Conservation (phyloP, 2,888 invertebrate genomes). For the Mesorhabditis belari region DNA sequence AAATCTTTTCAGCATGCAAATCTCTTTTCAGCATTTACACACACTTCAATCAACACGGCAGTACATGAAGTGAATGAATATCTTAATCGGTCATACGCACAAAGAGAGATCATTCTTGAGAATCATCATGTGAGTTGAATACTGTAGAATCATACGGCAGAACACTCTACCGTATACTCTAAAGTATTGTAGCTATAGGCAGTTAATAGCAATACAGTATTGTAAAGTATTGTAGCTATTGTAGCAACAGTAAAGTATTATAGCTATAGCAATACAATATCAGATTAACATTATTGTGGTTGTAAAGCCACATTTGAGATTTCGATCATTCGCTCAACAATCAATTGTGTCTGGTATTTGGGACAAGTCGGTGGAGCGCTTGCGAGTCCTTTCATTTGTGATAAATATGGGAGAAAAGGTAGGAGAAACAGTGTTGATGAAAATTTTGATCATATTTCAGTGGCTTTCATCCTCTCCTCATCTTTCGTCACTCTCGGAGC, state of each 20-base stretch:
- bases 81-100: slow-evolving; percentile 35
- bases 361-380: slow-evolving; percentile 45
- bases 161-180: too few relatives aligned
- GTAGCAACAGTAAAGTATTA: too few relatives aligned
- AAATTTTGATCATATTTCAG: not conserved
- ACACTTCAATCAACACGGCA: slow-evolving; percentile 45
- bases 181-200: too few relatives aligned
- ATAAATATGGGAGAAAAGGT: slow-evolving; percentile 44
- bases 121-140: slow-evolving; percentile 21
- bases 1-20: too few relatives aligned
- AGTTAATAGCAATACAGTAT: too few relatives aligned
- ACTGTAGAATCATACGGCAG: not conserved
- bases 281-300: too few relatives aligned
- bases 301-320: too few relatives aligned
- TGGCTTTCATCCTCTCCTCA: not conserved
- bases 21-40: slow-evolving; percentile 26
- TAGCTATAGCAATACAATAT: too few relatives aligned
- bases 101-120: slow-evolving; percentile 23
- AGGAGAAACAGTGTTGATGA: not conserved
- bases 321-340: slow-evolving; percentile 22
- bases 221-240: too few relatives aligned
- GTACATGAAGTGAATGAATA: slow-evolving; percentile 38
- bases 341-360: slow-evolving; percentile 39
- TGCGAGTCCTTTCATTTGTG: slow-evolving; percentile 38
- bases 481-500: not conserved